Evolutionary conservation across 2,113 vertebrate genomes (phyloP), one percentile per base, ranked within the genome.

Genomic region (Penelope pileata): DNA sequence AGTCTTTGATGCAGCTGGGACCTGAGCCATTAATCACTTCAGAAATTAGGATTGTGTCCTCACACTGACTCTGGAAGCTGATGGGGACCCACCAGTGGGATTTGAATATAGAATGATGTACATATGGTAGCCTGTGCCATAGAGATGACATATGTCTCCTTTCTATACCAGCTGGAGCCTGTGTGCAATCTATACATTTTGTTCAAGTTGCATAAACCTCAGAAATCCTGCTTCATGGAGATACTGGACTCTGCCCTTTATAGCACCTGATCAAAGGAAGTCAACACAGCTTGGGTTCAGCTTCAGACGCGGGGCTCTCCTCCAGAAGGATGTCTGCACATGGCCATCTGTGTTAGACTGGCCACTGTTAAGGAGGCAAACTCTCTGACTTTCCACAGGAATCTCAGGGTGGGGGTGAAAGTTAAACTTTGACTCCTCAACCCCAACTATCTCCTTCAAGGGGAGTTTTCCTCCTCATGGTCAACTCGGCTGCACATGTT

Each of bases 331-430:
- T 42, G 5, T 53, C 32, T 85, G 19, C 8, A 24, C 13, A 3
- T 19, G 12, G 10, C 26, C 4, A 15, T 4, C 7, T 19, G 8
- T 60, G 36, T 45, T 36, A 75, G 22, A 67, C 24, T 24, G 13
- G 45, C 32, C 30, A n/a, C 9, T 1, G 1, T 0, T 40, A n/a
- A 7, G 11, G 12, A 67, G 16, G 26, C 12, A 1, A 8, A 54
- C 21, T 10, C 16, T 60, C 29, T 54, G 50, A 23, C 34, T 77
- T 77, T 19, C n/a, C 16, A 30, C 11, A 30, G 59, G 54, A 86
- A 69, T 11, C 38, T 48, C 6, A 13, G 24, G 16, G 21, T 43
- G 29, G 23, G 83, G 13, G 16, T 26, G 22, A 60, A 22, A 59
- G 30, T 45, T 51, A 94, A 63, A 76, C 10, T 4, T 72, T 51